These are phyloP conservation scores for Vulpes lagopus DNA, from an alignment of 2,113 vertebrate species.

Conservation along the genomic window DNA sequence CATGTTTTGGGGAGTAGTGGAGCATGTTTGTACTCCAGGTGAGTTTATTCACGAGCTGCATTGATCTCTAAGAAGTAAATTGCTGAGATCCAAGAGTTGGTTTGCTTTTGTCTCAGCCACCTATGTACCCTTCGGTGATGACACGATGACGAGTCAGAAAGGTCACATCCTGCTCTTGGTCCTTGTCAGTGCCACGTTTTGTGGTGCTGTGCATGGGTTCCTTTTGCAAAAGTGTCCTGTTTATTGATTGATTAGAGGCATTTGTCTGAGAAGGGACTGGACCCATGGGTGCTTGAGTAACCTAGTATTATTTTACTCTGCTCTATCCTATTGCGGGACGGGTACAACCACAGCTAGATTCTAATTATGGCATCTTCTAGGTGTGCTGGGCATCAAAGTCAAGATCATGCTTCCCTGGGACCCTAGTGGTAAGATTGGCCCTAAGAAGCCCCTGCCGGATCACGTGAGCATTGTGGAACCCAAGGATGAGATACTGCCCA, in stretches of 20 bases:
- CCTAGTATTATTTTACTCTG: not conserved
- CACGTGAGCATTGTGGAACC: slow-evolving; percentile 99
- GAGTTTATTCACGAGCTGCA: not conserved
- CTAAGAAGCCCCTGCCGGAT: slow-evolving; percentile 99
- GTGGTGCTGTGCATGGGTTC: slow-evolving; percentile 84
- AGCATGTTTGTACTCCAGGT: not conserved
- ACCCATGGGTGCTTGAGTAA: not conserved
- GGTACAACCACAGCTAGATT: not conserved
- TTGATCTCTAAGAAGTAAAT: not conserved
- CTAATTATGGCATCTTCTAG: slow-evolving; percentile 81
- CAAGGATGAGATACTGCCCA: slow-evolving; percentile 97
- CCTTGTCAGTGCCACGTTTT: slow-evolving; percentile 87
- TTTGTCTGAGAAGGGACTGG: slow-evolving; percentile 94
- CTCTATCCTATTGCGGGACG: not conserved
- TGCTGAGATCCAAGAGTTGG: not conserved
- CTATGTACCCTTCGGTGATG: slow-evolving; percentile 90
- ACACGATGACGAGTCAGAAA: slow-evolving; percentile 94
- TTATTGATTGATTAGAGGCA: slow-evolving; percentile 91
- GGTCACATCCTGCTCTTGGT: slow-evolving; percentile 71
- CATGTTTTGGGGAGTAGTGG: not conserved
- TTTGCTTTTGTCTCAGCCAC: not conserved
- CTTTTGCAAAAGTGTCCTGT: slow-evolving; percentile 77
- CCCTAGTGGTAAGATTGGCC: slow-evolving; percentile 98
- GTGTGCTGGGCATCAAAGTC: slow-evolving; percentile 99
- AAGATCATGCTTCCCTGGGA: slow-evolving; percentile 99